Conservation (phyloP, 2,797 vertebrate species). For the Microhierax caerulescens region DNA sequence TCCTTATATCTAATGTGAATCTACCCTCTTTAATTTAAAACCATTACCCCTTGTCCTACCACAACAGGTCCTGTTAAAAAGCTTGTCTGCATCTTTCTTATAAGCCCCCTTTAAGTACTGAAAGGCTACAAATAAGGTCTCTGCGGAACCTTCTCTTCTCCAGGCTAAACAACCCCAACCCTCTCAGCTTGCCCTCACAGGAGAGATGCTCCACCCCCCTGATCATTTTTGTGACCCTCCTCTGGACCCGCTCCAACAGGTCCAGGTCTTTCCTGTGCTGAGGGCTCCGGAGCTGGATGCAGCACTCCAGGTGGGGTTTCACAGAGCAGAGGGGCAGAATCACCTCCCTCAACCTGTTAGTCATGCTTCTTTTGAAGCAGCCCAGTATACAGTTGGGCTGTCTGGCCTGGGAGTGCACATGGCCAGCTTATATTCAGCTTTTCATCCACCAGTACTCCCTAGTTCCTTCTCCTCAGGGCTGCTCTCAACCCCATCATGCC, state of each 20-base stretch:
- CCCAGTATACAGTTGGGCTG: rapidly evolving
- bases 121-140: neutral
- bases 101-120: neutral
- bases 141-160: neutral
- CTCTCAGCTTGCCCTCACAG: neutral
- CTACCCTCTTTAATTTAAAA: neutral
- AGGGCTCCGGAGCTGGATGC: rapidly evolving
- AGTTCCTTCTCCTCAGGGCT: neutral
- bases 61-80: neutral
- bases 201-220: neutral
- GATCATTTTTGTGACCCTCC: neutral
- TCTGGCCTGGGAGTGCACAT: neutral
- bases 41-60: rapidly evolving
- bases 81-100: neutral
- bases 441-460: neutral
- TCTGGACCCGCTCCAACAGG: neutral
- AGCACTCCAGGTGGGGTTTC: neutral
- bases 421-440: rapidly evolving
- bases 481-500: neutral
- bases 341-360: neutral
- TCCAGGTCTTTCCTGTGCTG: too few species aligned
- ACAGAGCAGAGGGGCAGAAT: neutral
- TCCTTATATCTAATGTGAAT: neutral
- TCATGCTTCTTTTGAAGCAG: rapidly evolving
- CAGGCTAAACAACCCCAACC: neutral